Evolutionary conservation across 1,140 invertebrate species (phyloP), one percentile per base, ranked within the genome.

Genomic region (Leptoteleia sp.): DNA sequence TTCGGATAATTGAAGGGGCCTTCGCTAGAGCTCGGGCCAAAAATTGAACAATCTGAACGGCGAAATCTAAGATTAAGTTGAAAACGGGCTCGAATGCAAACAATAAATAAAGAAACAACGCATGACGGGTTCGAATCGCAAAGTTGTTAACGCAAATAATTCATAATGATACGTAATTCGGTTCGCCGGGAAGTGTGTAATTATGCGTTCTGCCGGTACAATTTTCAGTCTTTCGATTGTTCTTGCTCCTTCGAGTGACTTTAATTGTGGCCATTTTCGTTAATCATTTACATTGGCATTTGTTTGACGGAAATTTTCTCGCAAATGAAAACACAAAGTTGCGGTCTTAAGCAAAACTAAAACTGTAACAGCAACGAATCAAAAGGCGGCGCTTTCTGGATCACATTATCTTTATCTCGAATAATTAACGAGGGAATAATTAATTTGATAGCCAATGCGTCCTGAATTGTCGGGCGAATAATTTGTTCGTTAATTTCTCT

Each of bases 191-290:
- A 7, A 55, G 57, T 57, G 57, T 64, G 68, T 72, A 64, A 72
- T 72, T 64, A 47, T 45, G 68, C 33, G 57, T 43, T 52, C 22
- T 31, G 33, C 38, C 25, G 4, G 4, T 57, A 73, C 42, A 71
- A 61, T 64, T 73, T 57, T 73, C 57, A 72, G 68, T 72, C 57
- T 72, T 62, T 62, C 3, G 11, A 27, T 54, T 31, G 33, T 19
- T 57, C 37, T 72, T 55, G 50, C 68, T 48, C 57, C 38, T 62
- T 64, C 54, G 38, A 55, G 40, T 22, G 37, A 35, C 15, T 33
- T 35, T 54, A 54, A 40, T 38, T 47, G 48, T 48, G 9, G 22
- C 57, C 27, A 31, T 29, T 43, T 43, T 43, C 25, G 9, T 11
- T 47, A 22, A 22, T 22, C 19, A 22, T 38, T 12, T 15, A 13